Evolutionary conservation across 1,140 invertebrate genomes (phyloP).

Genomic region (Bombus waltoni): DNA sequence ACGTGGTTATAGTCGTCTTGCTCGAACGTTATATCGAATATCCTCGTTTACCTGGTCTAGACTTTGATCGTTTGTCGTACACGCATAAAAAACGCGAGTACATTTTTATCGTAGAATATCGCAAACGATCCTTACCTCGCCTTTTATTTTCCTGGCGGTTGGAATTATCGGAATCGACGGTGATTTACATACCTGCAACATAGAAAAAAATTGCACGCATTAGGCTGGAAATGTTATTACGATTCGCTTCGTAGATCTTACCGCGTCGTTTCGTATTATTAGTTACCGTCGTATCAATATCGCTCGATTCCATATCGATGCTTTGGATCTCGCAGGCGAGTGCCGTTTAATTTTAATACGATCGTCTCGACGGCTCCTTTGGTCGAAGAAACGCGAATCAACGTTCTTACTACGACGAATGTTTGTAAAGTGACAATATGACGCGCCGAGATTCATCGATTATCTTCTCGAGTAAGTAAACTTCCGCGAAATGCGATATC

Average conservation of each 20-base stretch:
- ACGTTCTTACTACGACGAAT: background rate
- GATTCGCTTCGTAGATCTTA: background rate
- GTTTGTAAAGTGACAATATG: background rate
- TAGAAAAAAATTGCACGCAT: background rate
- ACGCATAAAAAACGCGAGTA: too few species aligned
- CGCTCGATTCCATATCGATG: background rate
- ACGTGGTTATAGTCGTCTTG: too few species aligned
- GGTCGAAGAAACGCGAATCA: background rate
- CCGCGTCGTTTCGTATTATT: background rate
- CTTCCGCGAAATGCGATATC: background rate
- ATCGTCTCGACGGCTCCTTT: background rate
- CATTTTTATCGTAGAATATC: too few species aligned
- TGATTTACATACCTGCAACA: slow-evolving; percentile 46
- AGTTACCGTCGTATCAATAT: background rate
- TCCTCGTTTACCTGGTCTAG: background rate
- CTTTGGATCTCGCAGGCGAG: background rate
- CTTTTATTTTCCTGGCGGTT: background rate
- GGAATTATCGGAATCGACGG: too few species aligned
- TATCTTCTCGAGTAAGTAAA: background rate
- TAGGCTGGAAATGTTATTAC: background rate
- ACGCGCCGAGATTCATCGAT: background rate
- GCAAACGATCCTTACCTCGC: background rate
- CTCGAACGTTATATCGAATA: background rate
- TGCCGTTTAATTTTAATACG: background rate
- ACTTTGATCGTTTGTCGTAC: background rate